Percentiles rank a stretch among this genome's conserved stretches.
phyloP scores from a whole-genome alignment of 2,113 vertebrate genomes.

The Chamaetylas fuelleborni region DNA sequence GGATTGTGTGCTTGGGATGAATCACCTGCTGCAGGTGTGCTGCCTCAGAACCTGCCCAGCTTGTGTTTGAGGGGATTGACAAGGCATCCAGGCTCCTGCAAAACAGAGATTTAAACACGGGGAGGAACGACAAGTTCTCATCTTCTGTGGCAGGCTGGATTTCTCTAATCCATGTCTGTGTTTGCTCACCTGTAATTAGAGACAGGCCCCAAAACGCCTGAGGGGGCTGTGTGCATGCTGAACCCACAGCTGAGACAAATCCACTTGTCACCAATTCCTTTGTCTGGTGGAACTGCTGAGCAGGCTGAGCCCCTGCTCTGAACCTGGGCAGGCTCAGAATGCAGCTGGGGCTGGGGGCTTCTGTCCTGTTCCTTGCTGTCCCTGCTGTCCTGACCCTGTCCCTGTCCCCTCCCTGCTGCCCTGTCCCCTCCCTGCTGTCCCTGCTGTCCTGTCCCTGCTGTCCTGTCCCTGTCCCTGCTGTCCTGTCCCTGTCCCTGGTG shows the following conservation, averaged over 20 bases:
- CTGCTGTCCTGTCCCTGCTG: neutral
- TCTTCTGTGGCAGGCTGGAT: neutral
- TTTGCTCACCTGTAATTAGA: neutral
- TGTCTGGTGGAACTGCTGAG: neutral
- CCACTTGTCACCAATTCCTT: neutral
- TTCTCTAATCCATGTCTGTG: neutral
- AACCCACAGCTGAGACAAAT: neutral
- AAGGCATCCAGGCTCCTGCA: neutral
- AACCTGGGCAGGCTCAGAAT: neutral
- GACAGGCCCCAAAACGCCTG: neutral
- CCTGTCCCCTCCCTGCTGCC: no score
- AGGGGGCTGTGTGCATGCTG: neutral
- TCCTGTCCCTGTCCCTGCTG: neutral
- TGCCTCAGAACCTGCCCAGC: neutral
- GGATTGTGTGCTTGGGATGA: neutral
- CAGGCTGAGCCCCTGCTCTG: rapidly evolving
- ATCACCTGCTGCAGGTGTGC: neutral
- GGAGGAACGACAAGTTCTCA: neutral
- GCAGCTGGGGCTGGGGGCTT: neutral
- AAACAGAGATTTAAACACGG: neutral
- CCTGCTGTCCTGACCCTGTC: no score
- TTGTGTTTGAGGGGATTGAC: neutral
- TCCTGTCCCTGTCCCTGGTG: no score
- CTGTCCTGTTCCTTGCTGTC: no score
- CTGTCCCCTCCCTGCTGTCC: neutral